Conservation (phyloP, 2,797 vertebrate genomes). For the Florisuga fusca region DNA sequence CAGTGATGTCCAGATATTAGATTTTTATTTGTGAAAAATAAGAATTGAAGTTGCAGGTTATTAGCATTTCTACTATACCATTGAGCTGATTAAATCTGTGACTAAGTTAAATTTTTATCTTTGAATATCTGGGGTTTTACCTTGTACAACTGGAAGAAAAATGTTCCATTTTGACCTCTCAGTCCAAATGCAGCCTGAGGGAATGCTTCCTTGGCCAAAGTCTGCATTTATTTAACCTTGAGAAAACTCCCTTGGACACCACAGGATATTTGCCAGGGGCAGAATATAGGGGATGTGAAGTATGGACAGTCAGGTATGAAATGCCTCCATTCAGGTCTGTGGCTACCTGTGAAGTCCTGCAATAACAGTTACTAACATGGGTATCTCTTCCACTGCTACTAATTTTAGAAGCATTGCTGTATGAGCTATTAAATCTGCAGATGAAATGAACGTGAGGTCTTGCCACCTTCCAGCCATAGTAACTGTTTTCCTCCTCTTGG, state of each 20-base stretch:
- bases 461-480: background rate
- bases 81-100: background rate
- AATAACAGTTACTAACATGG: background rate
- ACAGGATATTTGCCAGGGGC: background rate
- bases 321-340: background rate
- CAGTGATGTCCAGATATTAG: background rate
- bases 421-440: background rate
- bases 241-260: background rate
- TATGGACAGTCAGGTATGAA: background rate
- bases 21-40: background rate
- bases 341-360: background rate
- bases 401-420: background rate
- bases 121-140: background rate
- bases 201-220: background rate
- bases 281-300: background rate
- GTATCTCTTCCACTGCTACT: background rate
- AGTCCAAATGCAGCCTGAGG: conserved; percentile 16
- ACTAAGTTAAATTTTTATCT: conserved; percentile 50
- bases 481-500: background rate
- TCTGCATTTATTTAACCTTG: background rate
- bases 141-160: background rate
- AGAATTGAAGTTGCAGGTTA: background rate
- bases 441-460: background rate
- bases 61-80: background rate
- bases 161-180: background rate